phyloP scores from a whole-genome alignment of 2,888 invertebrate species.

The Tetanocera ferruginea region DNA sequence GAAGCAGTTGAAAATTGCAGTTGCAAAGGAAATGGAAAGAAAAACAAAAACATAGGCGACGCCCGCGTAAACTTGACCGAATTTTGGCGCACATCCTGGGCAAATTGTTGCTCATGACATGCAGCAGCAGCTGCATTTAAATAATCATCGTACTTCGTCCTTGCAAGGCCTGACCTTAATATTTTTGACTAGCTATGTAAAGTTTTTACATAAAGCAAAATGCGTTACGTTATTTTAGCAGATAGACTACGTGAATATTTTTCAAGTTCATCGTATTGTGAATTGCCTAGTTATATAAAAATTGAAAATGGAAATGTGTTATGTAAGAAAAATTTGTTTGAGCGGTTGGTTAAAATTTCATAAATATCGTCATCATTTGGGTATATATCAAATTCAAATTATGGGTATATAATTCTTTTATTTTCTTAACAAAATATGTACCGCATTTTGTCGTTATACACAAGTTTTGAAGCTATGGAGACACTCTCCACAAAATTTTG shows the following conservation, averaged over 20 bases:
- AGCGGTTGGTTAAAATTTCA: too few species aligned
- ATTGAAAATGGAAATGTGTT: background rate
- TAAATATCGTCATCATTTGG: too few species aligned
- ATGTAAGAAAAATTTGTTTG: too few species aligned
- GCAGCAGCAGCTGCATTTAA: background rate
- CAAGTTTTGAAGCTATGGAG: too few species aligned
- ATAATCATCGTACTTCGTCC: constrained; percentile 5
- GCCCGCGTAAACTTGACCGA: constrained; percentile 51
- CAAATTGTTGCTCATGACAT: constrained; percentile 20
- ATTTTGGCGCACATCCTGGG: constrained; percentile 37
- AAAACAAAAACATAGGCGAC: background rate
- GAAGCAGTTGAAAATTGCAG: background rate
- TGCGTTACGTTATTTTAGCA: background rate
- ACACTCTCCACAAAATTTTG: too few species aligned
- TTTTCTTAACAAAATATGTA: too few species aligned
- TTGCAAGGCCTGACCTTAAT: background rate
- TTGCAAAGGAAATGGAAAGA: too few species aligned
- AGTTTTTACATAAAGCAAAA: too few species aligned
- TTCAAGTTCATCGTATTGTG: background rate
- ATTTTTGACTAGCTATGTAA: too few species aligned
- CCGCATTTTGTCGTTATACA: too few species aligned
- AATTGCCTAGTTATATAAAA: background rate
- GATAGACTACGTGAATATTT: background rate
- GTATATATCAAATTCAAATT: too few species aligned
- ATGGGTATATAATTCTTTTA: too few species aligned